Base-by-base conservation (phyloP, 1,140 invertebrate genomes). In the Gryllus bimaculatus region DNA sequence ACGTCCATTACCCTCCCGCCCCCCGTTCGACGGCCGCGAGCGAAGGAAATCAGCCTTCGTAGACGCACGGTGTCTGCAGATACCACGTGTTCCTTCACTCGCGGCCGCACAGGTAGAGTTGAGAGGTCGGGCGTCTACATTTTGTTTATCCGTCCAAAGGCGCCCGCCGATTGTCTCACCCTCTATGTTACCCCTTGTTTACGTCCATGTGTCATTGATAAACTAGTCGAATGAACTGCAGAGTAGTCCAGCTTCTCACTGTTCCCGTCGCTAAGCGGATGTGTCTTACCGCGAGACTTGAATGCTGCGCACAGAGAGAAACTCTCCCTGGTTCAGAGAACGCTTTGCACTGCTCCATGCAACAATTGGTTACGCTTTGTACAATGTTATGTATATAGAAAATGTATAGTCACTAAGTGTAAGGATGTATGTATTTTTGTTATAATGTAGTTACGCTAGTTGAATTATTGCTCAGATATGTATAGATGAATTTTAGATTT, bases 381-480 rank as follows among this genome's bases (percentile, higher is more conserved):
- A 18, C 54, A 66, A 66, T 18, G 18, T 39, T 66, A 18, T 66
- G 54, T 66, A 18, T 66, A 66, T 66, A 66, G 54, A 18, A 66
- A 18, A 18, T 66, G 54, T 66, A 66, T 66, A 66, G 54, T 66
- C 54, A 66, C 54, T 66, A 66, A 18, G 7, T 66, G 10, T 66
- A 66, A 66, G 54, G 18, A 66, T 66, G 3, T 66, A 7, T 66
- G 18, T 66, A 66, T 66, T 66, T 66, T 66, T 66, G 54, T 66
- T 66, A 18, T 66, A 7, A 13, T 13, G 18, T 66, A 66, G 54
- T 66, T 18, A 3, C 54, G 54, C 54, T 66, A 66, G 54, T 66
- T 66, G 54, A 66, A 66, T 66, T 66, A 66, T 66, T 66, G 54
- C 54, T 66, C 54, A 66, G 54, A 66, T 13, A 66, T 66, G 54